A percentile compares a stretch with the other conserved stretches of the same genome.
Evolutionary conservation across 1,140 invertebrate species (phyloP).

Genomic region (Dinothrombium tinctorium): DNA sequence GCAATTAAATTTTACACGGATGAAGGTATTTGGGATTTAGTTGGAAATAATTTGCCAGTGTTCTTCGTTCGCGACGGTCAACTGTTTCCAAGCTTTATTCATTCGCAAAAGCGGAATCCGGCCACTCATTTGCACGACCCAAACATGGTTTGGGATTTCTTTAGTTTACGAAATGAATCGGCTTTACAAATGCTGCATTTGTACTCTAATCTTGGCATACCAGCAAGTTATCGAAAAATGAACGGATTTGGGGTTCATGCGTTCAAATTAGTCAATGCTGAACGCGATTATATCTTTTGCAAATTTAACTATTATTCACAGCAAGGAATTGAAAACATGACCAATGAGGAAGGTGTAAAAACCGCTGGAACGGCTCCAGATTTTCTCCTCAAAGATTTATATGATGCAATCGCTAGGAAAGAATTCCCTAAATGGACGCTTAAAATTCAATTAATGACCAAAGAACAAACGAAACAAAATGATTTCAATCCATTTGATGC

Average conservation of each 20-base stretch:
- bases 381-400: slow-evolving; percentile 60
- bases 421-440: slow-evolving; percentile 59
- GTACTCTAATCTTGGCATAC: slow-evolving; percentile 73
- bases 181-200: slow-evolving; percentile 65
- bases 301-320: slow-evolving; percentile 69
- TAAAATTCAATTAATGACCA: slow-evolving; percentile 35
- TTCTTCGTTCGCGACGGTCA: slow-evolving; percentile 85
- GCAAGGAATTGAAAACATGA: slow-evolving; percentile 68
- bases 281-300: slow-evolving; percentile 49
- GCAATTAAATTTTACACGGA: slow-evolving; percentile 90
- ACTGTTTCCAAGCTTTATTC: slow-evolving; percentile 78
- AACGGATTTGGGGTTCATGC: slow-evolving; percentile 88
- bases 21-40: slow-evolving; percentile 85
- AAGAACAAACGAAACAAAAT: slow-evolving; percentile 30
- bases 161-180: slow-evolving; percentile 60
- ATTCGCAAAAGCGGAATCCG: slow-evolving; percentile 83
- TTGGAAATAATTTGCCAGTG: slow-evolving; percentile 90
- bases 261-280: slow-evolving; percentile 69
- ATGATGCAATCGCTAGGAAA: slow-evolving; percentile 57
- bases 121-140: slow-evolving; percentile 70
- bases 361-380: slow-evolving; percentile 55
- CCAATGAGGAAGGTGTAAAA: slow-evolving; percentile 40
- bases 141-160: slow-evolving; percentile 91
- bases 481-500: slow-evolving; percentile 73
- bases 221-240: slow-evolving; percentile 75